phyloP scores from a whole-genome alignment of 2,888 invertebrate species.

The Thera obeliscata region DNA sequence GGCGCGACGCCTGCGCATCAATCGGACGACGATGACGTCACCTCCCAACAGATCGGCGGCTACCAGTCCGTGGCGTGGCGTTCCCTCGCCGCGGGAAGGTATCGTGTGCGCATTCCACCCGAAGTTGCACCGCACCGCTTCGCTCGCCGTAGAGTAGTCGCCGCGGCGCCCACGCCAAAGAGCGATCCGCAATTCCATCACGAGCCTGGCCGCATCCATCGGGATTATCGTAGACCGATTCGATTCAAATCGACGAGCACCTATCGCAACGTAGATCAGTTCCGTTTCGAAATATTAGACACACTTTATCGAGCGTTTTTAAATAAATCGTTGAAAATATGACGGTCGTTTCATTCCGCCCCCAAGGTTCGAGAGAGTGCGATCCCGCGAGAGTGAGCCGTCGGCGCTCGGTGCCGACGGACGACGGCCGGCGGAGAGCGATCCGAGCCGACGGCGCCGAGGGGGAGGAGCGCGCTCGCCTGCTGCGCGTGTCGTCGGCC shows the following conservation, averaged over 20 bases:
- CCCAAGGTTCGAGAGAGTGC: slow-evolving; percentile 42
- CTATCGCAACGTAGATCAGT: slow-evolving; percentile 5
- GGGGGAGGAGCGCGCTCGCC: slow-evolving; percentile 12
- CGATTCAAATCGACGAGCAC: slow-evolving; percentile 18
- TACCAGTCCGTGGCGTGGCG: slow-evolving; percentile 54
- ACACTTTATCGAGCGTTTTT: background rate
- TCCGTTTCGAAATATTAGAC: background rate
- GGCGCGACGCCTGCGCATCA: slow-evolving; percentile 37
- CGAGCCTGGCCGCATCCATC: background rate
- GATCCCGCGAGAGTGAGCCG: slow-evolving; percentile 21
- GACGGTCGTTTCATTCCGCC: slow-evolving; percentile 47
- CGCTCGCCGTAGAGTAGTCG: slow-evolving; percentile 65
- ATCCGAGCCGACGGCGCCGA: slow-evolving; percentile 18
- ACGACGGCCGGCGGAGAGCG: background rate
- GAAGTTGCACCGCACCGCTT: slow-evolving; percentile 63
- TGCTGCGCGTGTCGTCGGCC: background rate
- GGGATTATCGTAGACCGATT: slow-evolving; percentile 6
- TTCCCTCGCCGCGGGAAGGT: slow-evolving; percentile 57
- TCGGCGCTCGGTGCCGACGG: slow-evolving; percentile 16
- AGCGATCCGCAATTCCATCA: slow-evolving; percentile 8
- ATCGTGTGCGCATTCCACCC: slow-evolving; percentile 54
- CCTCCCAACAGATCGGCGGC: slow-evolving; percentile 57
- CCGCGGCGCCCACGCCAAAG: slow-evolving; percentile 29
- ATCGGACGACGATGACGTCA: slow-evolving; percentile 56
- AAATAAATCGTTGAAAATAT: slow-evolving; percentile 36